Evolutionary conservation across 2,113 vertebrate species (phyloP).

Genomic region (Neodon shergylaensis): DNA sequence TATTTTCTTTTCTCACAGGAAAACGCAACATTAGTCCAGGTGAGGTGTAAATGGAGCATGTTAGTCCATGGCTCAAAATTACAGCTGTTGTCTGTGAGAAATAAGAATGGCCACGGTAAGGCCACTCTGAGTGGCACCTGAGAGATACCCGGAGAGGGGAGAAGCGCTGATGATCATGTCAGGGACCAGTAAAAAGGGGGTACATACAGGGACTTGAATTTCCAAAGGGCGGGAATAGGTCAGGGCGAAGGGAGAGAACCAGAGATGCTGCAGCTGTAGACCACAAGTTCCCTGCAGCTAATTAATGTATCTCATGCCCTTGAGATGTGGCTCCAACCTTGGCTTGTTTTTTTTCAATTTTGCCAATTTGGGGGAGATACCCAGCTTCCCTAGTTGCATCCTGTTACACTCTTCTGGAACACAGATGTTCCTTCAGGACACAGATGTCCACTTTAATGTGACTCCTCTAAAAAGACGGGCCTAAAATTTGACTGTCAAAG

Average conservation of each 20-base stretch:
- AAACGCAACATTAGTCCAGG: not conserved
- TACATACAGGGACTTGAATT: no score
- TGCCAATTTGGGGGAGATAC: not conserved
- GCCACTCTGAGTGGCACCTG: no score
- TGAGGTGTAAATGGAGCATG: not conserved
- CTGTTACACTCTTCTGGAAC: not conserved
- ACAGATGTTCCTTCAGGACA: not conserved
- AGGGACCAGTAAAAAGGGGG: fast-evolving
- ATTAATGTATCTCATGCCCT: not conserved
- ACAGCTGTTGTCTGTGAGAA: not conserved
- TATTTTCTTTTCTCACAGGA: not conserved
- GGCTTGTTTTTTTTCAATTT: not conserved
- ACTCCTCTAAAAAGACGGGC: not conserved
- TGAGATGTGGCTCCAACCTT: not conserved
- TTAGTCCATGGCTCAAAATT: not conserved
- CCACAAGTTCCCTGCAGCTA: not conserved
- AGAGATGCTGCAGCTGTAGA: not conserved
- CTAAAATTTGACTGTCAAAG: not conserved
- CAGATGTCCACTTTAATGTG: not conserved
- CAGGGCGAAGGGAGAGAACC: not conserved
- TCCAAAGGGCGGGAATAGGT: not conserved
- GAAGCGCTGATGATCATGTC: not conserved
- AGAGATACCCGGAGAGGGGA: not conserved
- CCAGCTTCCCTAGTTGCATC: not conserved
- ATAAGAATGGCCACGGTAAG: fast-evolving